Percentiles rank a stretch among this genome's conserved stretches.
phyloP scores from a whole-genome alignment of 2,113 vertebrate genomes.

The Trogon melanurus region DNA sequence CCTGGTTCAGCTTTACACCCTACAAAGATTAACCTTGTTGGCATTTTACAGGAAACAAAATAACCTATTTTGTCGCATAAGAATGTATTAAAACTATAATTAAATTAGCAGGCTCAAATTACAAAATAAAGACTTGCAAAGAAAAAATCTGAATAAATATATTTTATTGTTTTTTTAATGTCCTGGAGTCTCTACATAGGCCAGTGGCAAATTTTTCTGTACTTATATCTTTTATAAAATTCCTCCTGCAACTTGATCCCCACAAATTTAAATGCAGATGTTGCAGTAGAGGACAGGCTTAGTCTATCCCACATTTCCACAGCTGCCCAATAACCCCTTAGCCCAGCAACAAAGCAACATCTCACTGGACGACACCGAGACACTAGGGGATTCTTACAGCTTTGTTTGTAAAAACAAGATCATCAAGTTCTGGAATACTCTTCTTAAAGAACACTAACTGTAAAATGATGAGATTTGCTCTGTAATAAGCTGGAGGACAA shows the following conservation, averaged over 20 bases:
- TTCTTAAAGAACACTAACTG: conserved; percentile 22
- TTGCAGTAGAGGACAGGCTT: neutral
- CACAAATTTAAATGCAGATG: neutral
- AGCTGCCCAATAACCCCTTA: conserved; percentile 11
- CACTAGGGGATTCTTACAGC: neutral
- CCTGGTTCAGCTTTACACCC: neutral
- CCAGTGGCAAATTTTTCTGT: neutral
- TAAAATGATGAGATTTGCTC: neutral
- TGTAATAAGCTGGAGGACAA: conserved; percentile 29
- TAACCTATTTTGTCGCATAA: neutral
- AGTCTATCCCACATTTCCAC: neutral
- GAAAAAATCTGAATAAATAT: neutral
- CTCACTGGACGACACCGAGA: neutral
- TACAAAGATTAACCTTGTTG: neutral
- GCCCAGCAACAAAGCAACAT: neutral
- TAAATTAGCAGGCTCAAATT: neutral
- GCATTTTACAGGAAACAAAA: neutral
- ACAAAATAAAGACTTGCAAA: neutral
- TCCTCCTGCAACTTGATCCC: neutral
- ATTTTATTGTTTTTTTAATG: neutral
- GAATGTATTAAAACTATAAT: neutral
- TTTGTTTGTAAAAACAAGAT: conserved; percentile 43
- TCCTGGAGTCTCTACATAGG: neutral
- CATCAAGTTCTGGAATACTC: neutral
- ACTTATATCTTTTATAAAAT: neutral